Evolutionary conservation across 2,113 vertebrate genomes (phyloP).

Genomic region (Epinephelus moara): DNA sequence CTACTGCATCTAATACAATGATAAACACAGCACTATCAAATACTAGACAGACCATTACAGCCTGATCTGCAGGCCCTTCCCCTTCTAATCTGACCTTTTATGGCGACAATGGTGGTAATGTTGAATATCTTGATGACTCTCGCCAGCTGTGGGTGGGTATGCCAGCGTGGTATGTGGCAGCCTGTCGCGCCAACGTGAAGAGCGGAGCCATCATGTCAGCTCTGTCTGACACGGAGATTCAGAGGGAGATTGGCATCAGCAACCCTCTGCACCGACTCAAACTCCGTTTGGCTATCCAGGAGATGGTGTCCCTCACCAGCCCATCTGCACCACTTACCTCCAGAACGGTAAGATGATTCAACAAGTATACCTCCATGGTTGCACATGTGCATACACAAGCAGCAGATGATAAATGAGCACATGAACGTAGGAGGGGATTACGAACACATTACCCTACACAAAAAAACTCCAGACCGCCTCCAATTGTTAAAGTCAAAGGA

Average conservation of each 20-base stretch:
- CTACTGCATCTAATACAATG: not conserved
- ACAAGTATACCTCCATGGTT: slow-evolving; percentile 5
- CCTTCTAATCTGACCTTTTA: slow-evolving; percentile 28
- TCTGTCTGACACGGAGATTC: slow-evolving; percentile 97
- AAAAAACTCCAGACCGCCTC: slow-evolving; percentile 29
- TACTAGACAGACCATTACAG: not conserved
- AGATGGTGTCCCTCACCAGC: slow-evolving; percentile 98
- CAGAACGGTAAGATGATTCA: slow-evolving; percentile 70
- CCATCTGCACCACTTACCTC: slow-evolving; percentile 95
- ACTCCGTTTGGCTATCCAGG: slow-evolving; percentile 96
- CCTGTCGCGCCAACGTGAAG: slow-evolving; percentile 97
- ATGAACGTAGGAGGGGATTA: not conserved
- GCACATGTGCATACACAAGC: not conserved
- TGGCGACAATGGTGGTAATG: slow-evolving; percentile 42
- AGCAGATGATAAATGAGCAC: not conserved
- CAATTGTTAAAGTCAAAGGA: slow-evolving; percentile 12
- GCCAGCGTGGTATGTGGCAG: slow-evolving; percentile 98
- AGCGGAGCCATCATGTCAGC: slow-evolving; percentile 98
- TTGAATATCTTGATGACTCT: slow-evolving; percentile 53
- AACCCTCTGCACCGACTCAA: slow-evolving; percentile 97
- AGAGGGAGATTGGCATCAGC: slow-evolving; percentile 98
- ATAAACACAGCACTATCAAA: slow-evolving; percentile 12
- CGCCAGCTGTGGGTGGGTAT: slow-evolving; percentile 97
- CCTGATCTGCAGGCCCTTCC: slow-evolving; percentile 3
- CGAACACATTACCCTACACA: slow-evolving; percentile 19